These are phyloP conservation scores for Trachymyrmex septentrionalis DNA, from an alignment of 1,140 invertebrate genomes.

Conservation along the genomic window DNA sequence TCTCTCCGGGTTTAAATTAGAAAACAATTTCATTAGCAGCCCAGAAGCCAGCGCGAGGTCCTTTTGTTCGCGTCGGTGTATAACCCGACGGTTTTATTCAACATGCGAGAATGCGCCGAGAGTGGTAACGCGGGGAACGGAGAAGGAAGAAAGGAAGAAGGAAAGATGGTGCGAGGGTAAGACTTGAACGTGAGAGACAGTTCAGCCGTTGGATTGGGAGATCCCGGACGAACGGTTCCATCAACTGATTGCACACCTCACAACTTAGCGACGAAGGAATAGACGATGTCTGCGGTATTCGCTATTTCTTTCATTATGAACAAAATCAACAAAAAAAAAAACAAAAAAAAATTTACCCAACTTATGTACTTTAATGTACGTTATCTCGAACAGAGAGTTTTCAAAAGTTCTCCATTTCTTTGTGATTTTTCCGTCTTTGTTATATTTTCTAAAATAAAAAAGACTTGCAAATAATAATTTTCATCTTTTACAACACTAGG, in stretches of 20 bases:
- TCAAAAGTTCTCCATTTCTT: not conserved
- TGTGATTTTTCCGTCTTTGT: not conserved
- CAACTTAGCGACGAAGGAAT: slow-evolving; percentile 26
- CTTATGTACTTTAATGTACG: not conserved
- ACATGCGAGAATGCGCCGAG: slow-evolving; percentile 42
- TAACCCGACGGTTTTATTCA: slow-evolving; percentile 61
- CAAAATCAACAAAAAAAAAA: slow-evolving; percentile 42
- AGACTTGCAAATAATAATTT: not conserved
- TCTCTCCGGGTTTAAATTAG: slow-evolving; percentile 69
- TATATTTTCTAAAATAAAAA: not conserved
- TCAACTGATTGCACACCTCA: slow-evolving; percentile 72
- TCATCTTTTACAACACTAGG: not conserved
- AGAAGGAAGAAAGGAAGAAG: slow-evolving; percentile 24
- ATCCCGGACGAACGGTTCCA: slow-evolving; percentile 45
- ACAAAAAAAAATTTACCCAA: slow-evolving; percentile 11
- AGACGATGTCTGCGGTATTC: slow-evolving; percentile 8
- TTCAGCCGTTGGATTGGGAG: slow-evolving; percentile 48
- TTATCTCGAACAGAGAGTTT: not conserved
- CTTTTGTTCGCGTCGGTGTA: slow-evolving; percentile 65
- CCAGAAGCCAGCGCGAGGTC: slow-evolving; percentile 21
- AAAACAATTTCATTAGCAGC: slow-evolving; percentile 77
- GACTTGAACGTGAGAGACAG: slow-evolving; percentile 61
- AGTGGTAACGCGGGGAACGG: not conserved
- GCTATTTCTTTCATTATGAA: slow-evolving; percentile 53
- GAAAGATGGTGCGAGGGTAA: slow-evolving; percentile 33